Evolutionary conservation across 2,888 invertebrate species (phyloP).

Genomic region (Meandrusa payeni): DNA sequence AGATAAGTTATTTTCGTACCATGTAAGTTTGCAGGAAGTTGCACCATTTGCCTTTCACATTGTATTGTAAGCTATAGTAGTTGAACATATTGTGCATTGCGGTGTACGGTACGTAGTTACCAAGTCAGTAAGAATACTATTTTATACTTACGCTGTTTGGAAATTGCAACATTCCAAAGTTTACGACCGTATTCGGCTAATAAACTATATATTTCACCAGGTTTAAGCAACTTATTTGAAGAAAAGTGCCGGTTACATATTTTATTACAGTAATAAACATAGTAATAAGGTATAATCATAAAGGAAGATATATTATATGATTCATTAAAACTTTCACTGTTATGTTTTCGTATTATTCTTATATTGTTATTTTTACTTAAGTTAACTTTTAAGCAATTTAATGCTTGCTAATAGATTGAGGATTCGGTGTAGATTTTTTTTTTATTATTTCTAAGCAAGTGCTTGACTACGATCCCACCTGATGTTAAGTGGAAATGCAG

Average conservation of each 20-base stretch:
- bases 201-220: conserved; percentile 26
- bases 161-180: conserved; percentile 45
- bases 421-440: too few species aligned
- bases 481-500: too few species aligned
- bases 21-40: conserved; percentile 19
- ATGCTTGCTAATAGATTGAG: too few species aligned
- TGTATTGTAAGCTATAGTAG: conserved; percentile 15
- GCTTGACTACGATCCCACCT: too few species aligned
- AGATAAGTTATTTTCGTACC: conserved; percentile 14
- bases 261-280: conserved; percentile 18
- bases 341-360: too few species aligned
- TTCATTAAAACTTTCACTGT: too few species aligned
- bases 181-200: conserved; percentile 34
- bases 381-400: too few species aligned
- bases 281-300: conserved; percentile 1
- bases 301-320: neutral
- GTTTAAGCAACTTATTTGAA: conserved; percentile 13
- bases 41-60: conserved; percentile 8
- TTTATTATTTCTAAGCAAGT: too few species aligned
- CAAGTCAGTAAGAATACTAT: conserved; percentile 38
- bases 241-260: conserved; percentile 14
- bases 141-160: conserved; percentile 46
- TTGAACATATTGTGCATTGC: conserved; percentile 8
- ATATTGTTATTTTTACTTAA: too few species aligned
- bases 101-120: conserved; percentile 20